These are phyloP conservation scores for Uloborus plumipes DNA, from an alignment of 2,888 invertebrate genomes.

Conservation along the genomic window DNA sequence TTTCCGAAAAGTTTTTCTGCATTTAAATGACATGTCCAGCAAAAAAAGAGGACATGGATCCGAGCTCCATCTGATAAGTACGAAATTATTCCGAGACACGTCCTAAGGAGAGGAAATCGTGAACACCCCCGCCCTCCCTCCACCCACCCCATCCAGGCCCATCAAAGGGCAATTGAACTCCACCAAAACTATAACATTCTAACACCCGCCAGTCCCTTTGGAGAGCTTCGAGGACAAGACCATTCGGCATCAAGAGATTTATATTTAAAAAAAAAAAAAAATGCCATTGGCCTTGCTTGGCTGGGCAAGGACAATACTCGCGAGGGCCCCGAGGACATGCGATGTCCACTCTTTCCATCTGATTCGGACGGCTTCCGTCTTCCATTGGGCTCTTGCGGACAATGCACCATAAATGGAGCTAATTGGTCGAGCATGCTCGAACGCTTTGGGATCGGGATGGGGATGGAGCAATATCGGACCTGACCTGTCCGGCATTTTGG, in stretches of 20 bases:
- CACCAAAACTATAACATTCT: constrained; percentile 47
- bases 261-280: constrained; percentile 2
- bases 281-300: constrained; percentile 56
- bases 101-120: too few relatives aligned
- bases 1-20: too few relatives aligned
- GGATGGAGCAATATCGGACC: constrained; percentile 22
- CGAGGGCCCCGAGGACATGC: constrained; percentile 28
- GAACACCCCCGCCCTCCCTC: not conserved
- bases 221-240: constrained; percentile 35
- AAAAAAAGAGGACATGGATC: too few relatives aligned
- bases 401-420: constrained; percentile 53
- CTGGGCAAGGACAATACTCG: constrained; percentile 61
- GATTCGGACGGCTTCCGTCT: constrained; percentile 47
- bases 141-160: not conserved
- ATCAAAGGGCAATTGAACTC: constrained; percentile 33
- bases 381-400: constrained; percentile 45
- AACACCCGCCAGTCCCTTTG: constrained; percentile 27
- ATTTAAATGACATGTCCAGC: too few relatives aligned
- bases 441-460: not conserved
- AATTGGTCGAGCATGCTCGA: constrained; percentile 40
- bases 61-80: too few relatives aligned
- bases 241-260: not conserved
- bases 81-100: too few relatives aligned
- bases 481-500: too few relatives aligned
- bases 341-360: constrained; percentile 7